Evolutionary conservation across 2,888 invertebrate genomes (phyloP), one percentile per base, ranked within the genome.

Genomic region (Lasioglossum vierecki): DNA sequence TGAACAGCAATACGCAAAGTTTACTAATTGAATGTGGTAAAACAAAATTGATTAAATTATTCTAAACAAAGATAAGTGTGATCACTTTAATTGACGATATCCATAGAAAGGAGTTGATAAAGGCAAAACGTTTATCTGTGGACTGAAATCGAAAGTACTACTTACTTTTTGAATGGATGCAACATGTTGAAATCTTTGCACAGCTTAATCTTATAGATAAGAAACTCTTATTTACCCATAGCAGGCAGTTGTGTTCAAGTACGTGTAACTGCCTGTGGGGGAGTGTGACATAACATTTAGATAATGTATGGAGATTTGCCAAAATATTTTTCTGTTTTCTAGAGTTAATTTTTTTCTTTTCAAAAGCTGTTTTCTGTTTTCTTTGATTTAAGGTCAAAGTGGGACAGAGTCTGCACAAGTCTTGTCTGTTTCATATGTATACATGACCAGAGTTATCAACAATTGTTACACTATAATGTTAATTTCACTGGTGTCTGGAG

Each of bases 31-130:
- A 82, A 60, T 85, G 85, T 83, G 84, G 35, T 74, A 70, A n/a
- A 83, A 79, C 22, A 46, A 46, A 66, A 75, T 30, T 84, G 84
- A 89, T 88, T 30, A 84, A 88, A 76, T 80, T 76, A 75, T 71
- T 75, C 81, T 86, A 83, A 74, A 57, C 26, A 2, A 2, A 82
- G 89, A 91, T 91, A 91, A 90, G 77, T n/a, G 39, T 75, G 60
- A 75, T 44, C 15, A n/a, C 11, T 30, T 57, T n/a, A 46, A 74
- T 49, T 66, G 5, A 60, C 35, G 18, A 66, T 60, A 49, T 46
- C 39, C 26, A 26, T 44, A 15, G 49, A 49, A 39, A 60, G 11
- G n/a, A 49, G 35, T 22, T 76, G n/a, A 79, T 76, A 79, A 78
- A 70, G 5, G 4, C 18, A 30, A 2, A 22, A 60, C 8, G 26